phyloP scores from a whole-genome alignment of 2,113 vertebrate species.

The sheep (Ovis aries) region ARS-UI_Ramb_v3.0 NC_056079.1:3906501-3907000 shows the following conservation, averaged over 20 bases:
- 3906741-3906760: neutral
- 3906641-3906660: neutral
- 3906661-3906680: neutral
- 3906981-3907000: neutral
- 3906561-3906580: neutral
- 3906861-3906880: neutral
- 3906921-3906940: neutral
- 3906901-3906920: neutral
- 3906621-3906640: neutral
- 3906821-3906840: neutral
- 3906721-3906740: neutral
- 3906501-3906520: neutral
- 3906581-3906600: neutral
- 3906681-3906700: neutral
- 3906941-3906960: neutral
- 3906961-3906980: neutral
- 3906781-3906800: neutral
- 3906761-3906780: neutral
- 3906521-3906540: neutral
- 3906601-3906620: neutral
- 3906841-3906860: neutral
- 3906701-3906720: neutral
- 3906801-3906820: neutral
- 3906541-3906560: accelerated
- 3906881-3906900: neutral